Evolutionary conservation across 2,888 invertebrate genomes (phyloP).

Genomic region (Caenorhabditis zanzibari): DNA sequence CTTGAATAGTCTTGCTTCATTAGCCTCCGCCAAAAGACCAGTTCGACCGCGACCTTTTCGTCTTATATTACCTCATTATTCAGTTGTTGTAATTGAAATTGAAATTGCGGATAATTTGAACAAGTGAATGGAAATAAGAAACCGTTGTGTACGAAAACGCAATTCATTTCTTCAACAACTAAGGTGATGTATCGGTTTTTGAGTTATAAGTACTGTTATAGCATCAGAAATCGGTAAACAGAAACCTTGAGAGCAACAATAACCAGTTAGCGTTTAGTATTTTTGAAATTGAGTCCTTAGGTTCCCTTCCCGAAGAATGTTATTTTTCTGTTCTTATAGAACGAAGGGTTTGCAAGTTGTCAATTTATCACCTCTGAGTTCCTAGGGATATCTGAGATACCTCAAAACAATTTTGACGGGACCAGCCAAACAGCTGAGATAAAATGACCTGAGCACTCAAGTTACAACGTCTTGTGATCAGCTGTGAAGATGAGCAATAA

Average conservation of each 20-base stretch:
- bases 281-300: no score
- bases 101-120: slow-evolving; percentile 19
- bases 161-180: neutral
- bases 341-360: no score
- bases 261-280: neutral
- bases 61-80: slow-evolving; percentile 58
- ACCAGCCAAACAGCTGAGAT: slow-evolving; percentile 47
- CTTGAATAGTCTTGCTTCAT: slow-evolving; percentile 47
- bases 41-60: slow-evolving; percentile 44
- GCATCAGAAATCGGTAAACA: slow-evolving; percentile 5
- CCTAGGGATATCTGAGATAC: no score
- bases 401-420: neutral
- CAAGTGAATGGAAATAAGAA: slow-evolving; percentile 9
- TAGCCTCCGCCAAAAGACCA: slow-evolving; percentile 22
- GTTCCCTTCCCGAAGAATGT: no score
- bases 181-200: neutral
- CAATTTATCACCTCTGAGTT: no score
- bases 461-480: slow-evolving; percentile 52
- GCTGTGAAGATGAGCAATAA: slow-evolving; percentile 14
- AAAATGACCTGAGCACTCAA: slow-evolving; percentile 22
- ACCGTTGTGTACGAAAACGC: neutral
- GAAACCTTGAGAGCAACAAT: neutral
- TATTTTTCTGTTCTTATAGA: no score
- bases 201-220: neutral
- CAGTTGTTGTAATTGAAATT: slow-evolving; percentile 21